A percentile compares a stretch with the other conserved stretches of the same genome.
Conservation (phyloP, 2,113 vertebrate genomes). For the Oncorhynchus keta region DNA sequence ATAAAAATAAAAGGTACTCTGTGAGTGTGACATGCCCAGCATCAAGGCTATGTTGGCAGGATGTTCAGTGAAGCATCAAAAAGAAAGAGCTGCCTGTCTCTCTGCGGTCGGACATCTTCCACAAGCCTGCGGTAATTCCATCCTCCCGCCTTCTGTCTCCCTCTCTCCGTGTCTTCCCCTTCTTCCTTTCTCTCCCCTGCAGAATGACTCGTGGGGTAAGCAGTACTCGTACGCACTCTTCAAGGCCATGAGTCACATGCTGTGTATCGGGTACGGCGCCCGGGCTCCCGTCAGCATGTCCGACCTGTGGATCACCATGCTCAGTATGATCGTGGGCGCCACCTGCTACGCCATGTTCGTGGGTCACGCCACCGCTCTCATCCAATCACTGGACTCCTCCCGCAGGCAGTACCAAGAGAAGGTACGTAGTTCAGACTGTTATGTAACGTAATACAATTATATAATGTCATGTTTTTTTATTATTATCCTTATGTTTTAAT, state of each 20-base stretch:
- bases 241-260: conserved; percentile 99
- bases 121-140: conserved; percentile 30
- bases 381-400: conserved; percentile 97
- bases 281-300: conserved; percentile 98
- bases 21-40: conserved; percentile 31
- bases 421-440: conserved; percentile 71
- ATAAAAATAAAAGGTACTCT: background rate
- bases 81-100: conserved; percentile 36
- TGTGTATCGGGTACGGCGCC: conserved; percentile 96
- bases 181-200: conserved; percentile 40
- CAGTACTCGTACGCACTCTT: conserved; percentile 98
- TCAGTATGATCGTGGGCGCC: conserved; percentile 98
- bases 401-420: conserved; percentile 97
- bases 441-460: too few relatives aligned
- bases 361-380: conserved; percentile 94
- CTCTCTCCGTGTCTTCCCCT: conserved; percentile 47
- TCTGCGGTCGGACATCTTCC: conserved; percentile 21
- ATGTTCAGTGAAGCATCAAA: conserved; percentile 29
- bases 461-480: background rate
- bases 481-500: background rate
- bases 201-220: conserved; percentile 99
- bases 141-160: conserved; percentile 35
- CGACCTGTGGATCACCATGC: conserved; percentile 98
- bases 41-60: too few relatives aligned
- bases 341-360: conserved; percentile 99